Evolutionary conservation across 2,888 invertebrate species (phyloP), one percentile per base, ranked within the genome.

Genomic region (Caenorhabditis parvicauda): DNA sequence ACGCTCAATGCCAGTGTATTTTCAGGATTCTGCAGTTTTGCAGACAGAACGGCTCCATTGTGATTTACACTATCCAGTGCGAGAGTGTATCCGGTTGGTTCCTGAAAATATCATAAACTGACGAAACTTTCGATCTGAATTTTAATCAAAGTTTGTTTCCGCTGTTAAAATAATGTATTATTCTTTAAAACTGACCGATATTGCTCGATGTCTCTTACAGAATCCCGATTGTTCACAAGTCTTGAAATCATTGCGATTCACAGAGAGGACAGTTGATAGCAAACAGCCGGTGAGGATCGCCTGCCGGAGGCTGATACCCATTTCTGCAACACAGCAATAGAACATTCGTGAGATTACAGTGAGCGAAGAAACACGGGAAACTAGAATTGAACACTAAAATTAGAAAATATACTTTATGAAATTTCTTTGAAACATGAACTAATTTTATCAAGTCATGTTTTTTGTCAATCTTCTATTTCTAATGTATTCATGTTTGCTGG

Each of bases 171-270:
- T 48, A 41, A 48, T 49, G 21, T 61, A 49, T 39, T 42, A 48
- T 21, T 24, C 29, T 17, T 35, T 17, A 39, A 29, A 39, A 19
- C 64, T 55, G 24, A 68, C 72, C 45, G 53, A 47, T n/a, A 72
- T 60, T 25, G 64, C 54, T 37, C 71, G 48, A 49, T 67, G 71
- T 22, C 64, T 52, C 59, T 77, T 80, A 70, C 79, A 79, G 53
- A 79, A 79, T 24, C 66, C 70, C 6, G 76, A 67, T 54, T 79
- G 79, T 7, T 79, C 77, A 51, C 79, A 79, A 0, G 77, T 79
- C 53, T 79, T 79, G 61, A 78, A 79, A 29, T 80, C 80, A 6
- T 68, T 60, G 42, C 74, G 47, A 29, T 77, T 80, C 21, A 77
- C 76, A 7, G 70, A 66, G 9, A 38, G 37, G 27, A 39, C 24